phyloP scores from a whole-genome alignment of 2,797 vertebrate species.

The Peromyscus eremicus region DNA sequence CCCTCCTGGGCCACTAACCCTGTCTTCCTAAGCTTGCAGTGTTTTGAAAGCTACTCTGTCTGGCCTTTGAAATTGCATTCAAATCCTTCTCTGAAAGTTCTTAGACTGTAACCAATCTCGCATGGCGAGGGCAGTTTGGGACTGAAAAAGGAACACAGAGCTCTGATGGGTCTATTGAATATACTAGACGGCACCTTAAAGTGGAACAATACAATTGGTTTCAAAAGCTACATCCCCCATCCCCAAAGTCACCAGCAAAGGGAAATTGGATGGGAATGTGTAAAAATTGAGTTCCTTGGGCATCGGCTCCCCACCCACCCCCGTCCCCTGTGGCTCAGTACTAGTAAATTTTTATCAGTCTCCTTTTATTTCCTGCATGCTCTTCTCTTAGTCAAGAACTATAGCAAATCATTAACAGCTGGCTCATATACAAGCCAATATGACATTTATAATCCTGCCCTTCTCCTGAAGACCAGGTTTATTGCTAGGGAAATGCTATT shows the following conservation, averaged over 20 bases:
- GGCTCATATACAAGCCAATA: slow-evolving; percentile 74
- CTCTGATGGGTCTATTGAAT: slow-evolving; percentile 76
- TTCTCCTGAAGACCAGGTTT: slow-evolving; percentile 75
- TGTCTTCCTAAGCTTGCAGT: slow-evolving; percentile 64
- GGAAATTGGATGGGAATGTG: slow-evolving; percentile 74
- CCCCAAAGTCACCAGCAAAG: slow-evolving; percentile 72
- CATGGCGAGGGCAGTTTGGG: slow-evolving; percentile 69
- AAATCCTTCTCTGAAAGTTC: slow-evolving; percentile 75
- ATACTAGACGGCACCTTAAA: slow-evolving; percentile 69
- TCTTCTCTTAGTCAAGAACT: slow-evolving; percentile 27
- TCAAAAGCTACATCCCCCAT: slow-evolving; percentile 67
- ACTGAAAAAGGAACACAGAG: slow-evolving; percentile 69
- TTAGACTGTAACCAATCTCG: slow-evolving; percentile 78
- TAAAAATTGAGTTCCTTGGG: slow-evolving; percentile 72
- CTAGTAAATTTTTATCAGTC: slow-evolving; percentile 73
- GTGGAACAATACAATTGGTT: slow-evolving; percentile 78
- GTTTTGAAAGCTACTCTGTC: slow-evolving; percentile 76
- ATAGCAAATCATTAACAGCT: slow-evolving; percentile 71
- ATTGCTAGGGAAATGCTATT: slow-evolving; percentile 74
- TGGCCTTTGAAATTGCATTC: slow-evolving; percentile 81
- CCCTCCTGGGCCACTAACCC: slow-evolving; percentile 55
- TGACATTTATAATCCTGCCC: slow-evolving; percentile 67
- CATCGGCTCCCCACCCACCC: background rate
- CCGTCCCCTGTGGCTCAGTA: background rate
- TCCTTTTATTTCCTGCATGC: slow-evolving; percentile 63